Percentiles rank a stretch among this genome's conserved stretches.
phyloP scores from a whole-genome alignment of 2,797 vertebrate species.

The Epinephelus malabaricus region DNA sequence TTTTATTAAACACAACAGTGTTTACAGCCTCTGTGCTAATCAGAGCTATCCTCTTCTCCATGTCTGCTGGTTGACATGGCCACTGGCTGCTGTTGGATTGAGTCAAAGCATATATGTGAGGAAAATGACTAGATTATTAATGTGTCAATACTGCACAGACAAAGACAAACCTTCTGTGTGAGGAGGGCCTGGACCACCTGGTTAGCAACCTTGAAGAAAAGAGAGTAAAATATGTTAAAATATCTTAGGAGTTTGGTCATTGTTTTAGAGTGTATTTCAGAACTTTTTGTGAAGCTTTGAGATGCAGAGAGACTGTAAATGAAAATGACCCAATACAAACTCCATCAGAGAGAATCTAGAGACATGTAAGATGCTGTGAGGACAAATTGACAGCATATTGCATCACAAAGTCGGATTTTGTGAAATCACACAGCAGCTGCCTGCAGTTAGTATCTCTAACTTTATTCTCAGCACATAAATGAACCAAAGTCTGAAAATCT shows the following conservation, averaged over 20 bases:
- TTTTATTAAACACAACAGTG: too few species aligned
- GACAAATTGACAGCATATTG: conserved; percentile 59
- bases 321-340: conserved; percentile 18
- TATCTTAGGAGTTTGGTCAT: neutral
- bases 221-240: neutral
- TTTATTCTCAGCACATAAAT: conserved; percentile 23
- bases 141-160: neutral
- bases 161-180: conserved; percentile 91
- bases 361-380: conserved; percentile 21
- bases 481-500: conserved; percentile 5
- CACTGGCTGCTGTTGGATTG: too few species aligned
- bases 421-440: conserved; percentile 32
- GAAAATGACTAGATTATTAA: neutral
- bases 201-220: conserved; percentile 90
- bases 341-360: conserved; percentile 40
- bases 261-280: neutral
- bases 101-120: too few species aligned
- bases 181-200: conserved; percentile 96
- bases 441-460: conserved; percentile 13
- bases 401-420: conserved; percentile 51
- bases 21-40: too few species aligned
- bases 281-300: conserved; percentile 8
- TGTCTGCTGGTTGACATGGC: neutral
- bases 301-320: conserved; percentile 15
- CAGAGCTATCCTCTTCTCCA: too few species aligned